Base-by-base conservation (phyloP, 35 echinoderm and acorn worm species). In the Ophioderma brevispina region DNA sequence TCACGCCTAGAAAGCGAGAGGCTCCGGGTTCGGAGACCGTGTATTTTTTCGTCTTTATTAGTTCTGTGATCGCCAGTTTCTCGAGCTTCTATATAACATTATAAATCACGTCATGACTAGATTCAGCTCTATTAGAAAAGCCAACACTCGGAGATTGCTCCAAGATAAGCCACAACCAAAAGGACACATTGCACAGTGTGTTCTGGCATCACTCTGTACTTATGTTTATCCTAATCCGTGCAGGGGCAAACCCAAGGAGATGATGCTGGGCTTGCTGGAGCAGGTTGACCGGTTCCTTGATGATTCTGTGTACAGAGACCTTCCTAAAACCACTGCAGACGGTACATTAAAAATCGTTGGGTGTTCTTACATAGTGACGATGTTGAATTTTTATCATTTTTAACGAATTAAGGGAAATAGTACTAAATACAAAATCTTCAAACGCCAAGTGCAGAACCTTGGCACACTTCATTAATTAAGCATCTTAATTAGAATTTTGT, bases 191-290 rank as follows among this genome's bases (percentile, higher is more conserved):
- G 1, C 39, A 76, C 15, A 76, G 13, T 64, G 15, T 30, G 19
- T 19, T 49, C 21, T 32, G 39, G 40, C 13, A 85, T n/a, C 15
- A 11, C 10, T 46, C 17, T 17, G 41, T 46, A 46, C 17, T 46
- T 46, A 46, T 46, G 4, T 50, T 43, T 86, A 63, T 25, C 11
- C 64, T 11, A 40, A 32, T 91, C 38, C 79, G 37, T 76, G 0
- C 35, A 97, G 95, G 84, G 95, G 95, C 32, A 97, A 91, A 31
- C 88, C 85, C 0, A 97, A 94, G 85, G 95, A 97, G 75, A 91
- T 97, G 92, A 87, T 97, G 36, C 79, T 97, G 40, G 95, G 92
- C 19, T 63, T 94, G 14, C 40, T 97, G 25, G 95, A 97, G 38
- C 91, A 94, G 81, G 28, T 97, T 52, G 92, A 97, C 83, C 43